Base-by-base conservation (phyloP, 2,113 vertebrate genomes). In the Phocoena sinus region DNA sequence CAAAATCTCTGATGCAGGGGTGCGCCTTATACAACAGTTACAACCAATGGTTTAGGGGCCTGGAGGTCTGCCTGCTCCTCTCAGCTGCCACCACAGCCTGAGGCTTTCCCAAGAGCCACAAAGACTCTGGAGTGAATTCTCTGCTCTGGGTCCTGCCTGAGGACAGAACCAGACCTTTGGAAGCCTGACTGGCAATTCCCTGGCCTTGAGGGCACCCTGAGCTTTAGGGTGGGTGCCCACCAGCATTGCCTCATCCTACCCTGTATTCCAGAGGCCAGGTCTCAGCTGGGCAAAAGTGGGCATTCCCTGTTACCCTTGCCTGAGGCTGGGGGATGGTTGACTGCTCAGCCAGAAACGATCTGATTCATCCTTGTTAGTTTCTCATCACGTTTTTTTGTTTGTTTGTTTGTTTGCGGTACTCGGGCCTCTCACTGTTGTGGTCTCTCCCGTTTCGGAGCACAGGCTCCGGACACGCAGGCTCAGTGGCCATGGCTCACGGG, bases 341-440 rank as follows among this genome's bases (percentile, higher is more conserved):
- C 60, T 60, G 53, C 62, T 68, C 58, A 23, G 31, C n/a, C 11
- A 8, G 50, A 25, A 47, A 14, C 47, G 33, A 15, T 9, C 65
- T 26, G 65, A n/a, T 44, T 26, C n/a, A 70, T 86, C 31, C 79
- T 21, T 14, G 50, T 58, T 93, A 44, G 56, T 26, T 88, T 81
- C 84, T 91, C 96, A 31, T 56, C 73, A 93, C 67, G 33, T 74
- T 56, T 89, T 95, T 63, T 67, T 44, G 15, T 17, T 56, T 17
- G 65, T 85, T 93, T 4, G 38, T 95, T 92, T 83, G 88, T 96
- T 41, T 6, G 1, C 8, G 6, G 44, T 44, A 44, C 44, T 1
- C 8, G 8, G 7, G 44, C 44, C 0, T 44, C 44, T 44, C 44
- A 44, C 44, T 44, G 44, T 44, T 44, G 44, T 44, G 44, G 0